Base-by-base conservation (phyloP, 2,888 invertebrate species). In the Microctonus aethiopoides region DNA sequence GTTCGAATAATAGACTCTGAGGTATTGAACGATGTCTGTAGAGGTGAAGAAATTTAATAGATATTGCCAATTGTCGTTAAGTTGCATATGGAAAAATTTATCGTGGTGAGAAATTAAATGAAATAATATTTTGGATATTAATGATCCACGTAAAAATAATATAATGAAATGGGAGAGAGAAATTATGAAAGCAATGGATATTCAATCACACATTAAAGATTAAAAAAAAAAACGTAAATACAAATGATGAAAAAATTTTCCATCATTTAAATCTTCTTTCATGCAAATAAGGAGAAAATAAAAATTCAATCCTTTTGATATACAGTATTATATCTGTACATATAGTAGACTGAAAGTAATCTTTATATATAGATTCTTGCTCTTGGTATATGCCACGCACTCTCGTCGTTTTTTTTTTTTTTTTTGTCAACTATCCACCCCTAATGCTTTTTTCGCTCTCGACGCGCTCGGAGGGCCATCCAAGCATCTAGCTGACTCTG, bases 391-490 rank as follows among this genome's bases (percentile, higher is more conserved):
- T 46, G 16, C 46, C 16, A 46, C 20, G 24, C 56, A 24, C 63
- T 32, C 16, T 36, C 39, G 13, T 22, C 41, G 7, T 34, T 52
- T 52, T 16, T 16, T 34, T 51, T 52, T 52, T 16, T 24, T 51
- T 52, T 32, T n/a, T 64, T 26, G 29, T 29, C 54, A 34, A 16
- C n/a, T 22, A 36, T 54, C 64, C 29, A 51, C 22, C 41, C 20
- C 7, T n/a, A 16, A 16, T 46, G 16, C 20, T 36, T 65, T 65
- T 65, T 65, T 65, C 56, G 39, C 56, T 36, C 65, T 65, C 65
- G 56, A 39, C 65, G 32, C 52, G 34, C 63, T 63, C 34, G 63
- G 46, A 52, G 52, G 56, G 65, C 56, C 65, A 65, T 56, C 65
- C 65, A 56, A 54, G 16, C 65, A 56, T 65, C 56, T 65, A 24